phyloP scores from a whole-genome alignment of 1,140 invertebrate species.

The Phthorimaea operculella region DNA sequence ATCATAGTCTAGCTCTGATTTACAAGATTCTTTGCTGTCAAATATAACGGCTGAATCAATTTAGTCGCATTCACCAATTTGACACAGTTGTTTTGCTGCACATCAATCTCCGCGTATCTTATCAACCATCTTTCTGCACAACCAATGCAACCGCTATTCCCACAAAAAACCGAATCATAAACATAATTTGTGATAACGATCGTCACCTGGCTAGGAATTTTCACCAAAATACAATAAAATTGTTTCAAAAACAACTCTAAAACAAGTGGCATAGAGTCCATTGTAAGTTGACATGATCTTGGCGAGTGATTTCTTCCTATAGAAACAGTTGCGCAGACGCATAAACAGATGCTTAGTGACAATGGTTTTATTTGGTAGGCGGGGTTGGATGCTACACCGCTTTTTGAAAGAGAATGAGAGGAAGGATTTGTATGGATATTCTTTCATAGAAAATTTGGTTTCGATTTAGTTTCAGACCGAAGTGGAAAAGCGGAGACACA shows the following conservation, averaged over 20 bases:
- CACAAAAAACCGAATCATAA: background rate
- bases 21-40: no score
- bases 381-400: conserved; percentile 44
- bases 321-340: conserved; percentile 13
- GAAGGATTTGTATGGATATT: no score
- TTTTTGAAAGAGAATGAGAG: conserved; percentile 1
- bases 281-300: background rate
- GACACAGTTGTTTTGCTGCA: no score
- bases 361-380: conserved; percentile 60
- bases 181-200: conserved; percentile 27
- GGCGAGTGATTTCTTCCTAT: background rate
- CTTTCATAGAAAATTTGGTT: no score
- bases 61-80: no score
- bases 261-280: no score
- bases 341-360: conserved; percentile 54
- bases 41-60: no score
- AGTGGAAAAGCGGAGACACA: no score
- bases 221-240: no score
- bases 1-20: no score
- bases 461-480: no score
- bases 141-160: background rate
- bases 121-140: background rate
- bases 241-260: no score
- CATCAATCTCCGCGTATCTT: background rate
- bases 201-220: conserved; percentile 30